Percentiles rank a stretch among this genome's conserved stretches.
These are phyloP conservation scores for Apolygus lucorum DNA, from an alignment of 1,140 invertebrate genomes.

Conservation along the genomic window DNA sequence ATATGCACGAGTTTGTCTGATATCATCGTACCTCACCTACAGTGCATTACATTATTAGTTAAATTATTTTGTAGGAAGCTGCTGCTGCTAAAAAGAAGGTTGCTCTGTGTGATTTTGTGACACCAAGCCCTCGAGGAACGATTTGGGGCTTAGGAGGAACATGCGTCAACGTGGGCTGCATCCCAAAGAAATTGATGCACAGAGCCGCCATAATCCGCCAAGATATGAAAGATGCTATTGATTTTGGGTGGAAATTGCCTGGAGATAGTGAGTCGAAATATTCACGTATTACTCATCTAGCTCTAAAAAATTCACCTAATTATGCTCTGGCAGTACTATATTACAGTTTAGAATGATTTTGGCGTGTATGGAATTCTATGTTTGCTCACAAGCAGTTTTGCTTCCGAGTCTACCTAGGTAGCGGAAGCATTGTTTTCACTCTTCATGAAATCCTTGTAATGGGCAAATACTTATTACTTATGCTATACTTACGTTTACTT, in stretches of 20 bases:
- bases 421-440: no score
- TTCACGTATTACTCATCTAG: no score
- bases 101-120: conserved; percentile 53
- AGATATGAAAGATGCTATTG: conserved; percentile 40
- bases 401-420: no score
- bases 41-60: neutral
- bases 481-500: no score
- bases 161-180: conserved; percentile 61
- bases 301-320: no score
- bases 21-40: neutral
- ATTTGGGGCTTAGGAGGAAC: conserved; percentile 54
- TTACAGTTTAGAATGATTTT: no score
- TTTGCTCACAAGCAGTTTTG: no score
- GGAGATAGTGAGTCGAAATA: conserved; percentile 12
- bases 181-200: conserved; percentile 63
- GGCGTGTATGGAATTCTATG: no score
- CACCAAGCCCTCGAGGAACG: conserved; percentile 45
- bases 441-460: no score
- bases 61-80: conserved; percentile 38
- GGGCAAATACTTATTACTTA: no score
- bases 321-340: no score
- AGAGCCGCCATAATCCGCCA: conserved; percentile 37
- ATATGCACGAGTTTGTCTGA: no score
- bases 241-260: conserved; percentile 45
- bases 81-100: conserved; percentile 48